Evolutionary conservation across 2,797 vertebrate genomes (phyloP).

Genomic region (Schizopygopsis pylzovi): DNA sequence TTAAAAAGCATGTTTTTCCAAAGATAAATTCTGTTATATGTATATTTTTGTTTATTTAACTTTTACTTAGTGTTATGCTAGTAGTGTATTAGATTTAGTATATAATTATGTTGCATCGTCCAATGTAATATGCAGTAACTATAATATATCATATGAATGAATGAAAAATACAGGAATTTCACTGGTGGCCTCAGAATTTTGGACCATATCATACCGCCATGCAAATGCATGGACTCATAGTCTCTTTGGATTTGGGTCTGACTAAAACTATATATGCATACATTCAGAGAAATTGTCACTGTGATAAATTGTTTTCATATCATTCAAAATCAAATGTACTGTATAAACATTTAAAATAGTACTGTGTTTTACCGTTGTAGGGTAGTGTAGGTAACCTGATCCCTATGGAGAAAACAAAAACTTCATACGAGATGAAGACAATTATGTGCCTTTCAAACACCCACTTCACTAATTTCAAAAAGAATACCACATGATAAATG

Average conservation of each 20-base stretch:
- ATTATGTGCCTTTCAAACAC: conserved; percentile 10
- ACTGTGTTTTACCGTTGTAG: not conserved
- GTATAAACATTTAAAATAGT: not conserved
- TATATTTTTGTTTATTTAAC: too few relatives aligned
- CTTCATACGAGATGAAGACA: not conserved
- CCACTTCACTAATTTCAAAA: conserved; percentile 17
- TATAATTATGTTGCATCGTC: not conserved
- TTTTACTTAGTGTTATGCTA: too few relatives aligned
- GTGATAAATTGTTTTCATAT: not conserved
- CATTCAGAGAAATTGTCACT: not conserved
- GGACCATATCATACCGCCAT: too few relatives aligned
- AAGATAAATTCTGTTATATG: too few relatives aligned
- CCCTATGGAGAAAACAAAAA: not conserved
- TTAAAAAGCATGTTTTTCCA: too few relatives aligned
- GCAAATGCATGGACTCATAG: too few relatives aligned
- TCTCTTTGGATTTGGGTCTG: too few relatives aligned
- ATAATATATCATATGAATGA: not conserved
- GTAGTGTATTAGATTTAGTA: too few relatives aligned
- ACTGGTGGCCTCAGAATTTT: not conserved
- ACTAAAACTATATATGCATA: not conserved
- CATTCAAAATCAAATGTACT: not conserved
- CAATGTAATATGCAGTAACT: not conserved
- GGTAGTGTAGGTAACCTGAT: not conserved
- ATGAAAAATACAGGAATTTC: not conserved
- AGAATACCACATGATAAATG: conserved; percentile 30